phyloP scores from a whole-genome alignment of 2,113 vertebrate species.

The Nothocercus julius region DNA sequence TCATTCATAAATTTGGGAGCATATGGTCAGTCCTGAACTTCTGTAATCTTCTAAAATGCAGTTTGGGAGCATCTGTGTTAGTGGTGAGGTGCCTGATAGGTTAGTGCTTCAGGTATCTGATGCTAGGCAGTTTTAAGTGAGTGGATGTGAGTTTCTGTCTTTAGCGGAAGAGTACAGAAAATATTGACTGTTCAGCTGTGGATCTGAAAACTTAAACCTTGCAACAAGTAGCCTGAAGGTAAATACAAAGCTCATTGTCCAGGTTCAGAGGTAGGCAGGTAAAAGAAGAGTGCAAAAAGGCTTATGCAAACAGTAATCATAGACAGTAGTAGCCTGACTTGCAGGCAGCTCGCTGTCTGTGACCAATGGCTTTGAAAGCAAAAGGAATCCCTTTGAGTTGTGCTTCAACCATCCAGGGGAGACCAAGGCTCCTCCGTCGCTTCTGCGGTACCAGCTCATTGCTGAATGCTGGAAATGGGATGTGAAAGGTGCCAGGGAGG shows the following conservation, averaged over 20 bases:
- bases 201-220: conserved; percentile 2
- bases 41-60: not conserved
- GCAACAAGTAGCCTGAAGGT: not conserved
- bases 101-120: not conserved
- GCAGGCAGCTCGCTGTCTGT: not conserved
- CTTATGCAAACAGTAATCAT: not conserved
- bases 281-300: not conserved
- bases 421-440: fast-evolving
- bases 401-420: not conserved
- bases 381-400: not conserved
- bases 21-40: not conserved
- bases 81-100: not conserved
- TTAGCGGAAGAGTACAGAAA: not conserved
- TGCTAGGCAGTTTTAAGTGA: not conserved
- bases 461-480: not conserved
- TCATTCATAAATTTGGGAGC: not conserved
- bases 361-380: not conserved
- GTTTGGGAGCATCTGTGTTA: not conserved
- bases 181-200: not conserved
- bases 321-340: not conserved
- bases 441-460: not conserved
- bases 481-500: not conserved
- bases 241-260: not conserved
- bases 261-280: not conserved
- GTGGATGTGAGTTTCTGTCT: not conserved